Evolutionary conservation across 2,797 vertebrate genomes (phyloP).

Genomic region (Tragopan temminckii): DNA sequence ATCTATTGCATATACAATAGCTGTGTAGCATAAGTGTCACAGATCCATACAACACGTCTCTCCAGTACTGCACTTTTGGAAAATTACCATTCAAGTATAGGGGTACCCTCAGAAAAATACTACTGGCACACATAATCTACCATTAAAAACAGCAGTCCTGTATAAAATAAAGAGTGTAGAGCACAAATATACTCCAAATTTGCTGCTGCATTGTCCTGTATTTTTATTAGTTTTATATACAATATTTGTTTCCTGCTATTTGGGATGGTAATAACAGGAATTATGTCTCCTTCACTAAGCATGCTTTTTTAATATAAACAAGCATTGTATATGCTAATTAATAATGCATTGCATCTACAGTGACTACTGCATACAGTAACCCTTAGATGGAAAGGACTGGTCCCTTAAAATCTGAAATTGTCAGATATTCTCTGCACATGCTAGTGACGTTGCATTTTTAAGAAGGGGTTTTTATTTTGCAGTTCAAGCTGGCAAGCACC

Average conservation of each 20-base stretch:
- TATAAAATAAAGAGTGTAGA: neutral
- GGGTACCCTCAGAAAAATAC: neutral
- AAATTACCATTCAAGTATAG: neutral
- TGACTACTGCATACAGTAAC: neutral
- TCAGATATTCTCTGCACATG: neutral
- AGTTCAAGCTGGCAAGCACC: neutral
- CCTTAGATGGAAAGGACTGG: neutral
- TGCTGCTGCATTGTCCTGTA: neutral
- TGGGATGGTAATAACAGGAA: slow-evolving; percentile 55
- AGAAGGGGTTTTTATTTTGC: neutral
- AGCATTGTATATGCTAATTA: slow-evolving; percentile 66
- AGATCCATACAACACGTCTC: neutral
- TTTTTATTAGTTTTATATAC: slow-evolving; percentile 11
- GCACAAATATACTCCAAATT: neutral
- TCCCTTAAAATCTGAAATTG: neutral
- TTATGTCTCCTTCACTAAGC: slow-evolving; percentile 59
- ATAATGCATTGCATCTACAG: slow-evolving; percentile 53
- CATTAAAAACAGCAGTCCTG: neutral
- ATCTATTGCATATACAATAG: neutral
- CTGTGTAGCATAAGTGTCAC: neutral
- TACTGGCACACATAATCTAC: neutral
- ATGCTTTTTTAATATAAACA: slow-evolving; percentile 68
- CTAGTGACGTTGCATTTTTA: neutral
- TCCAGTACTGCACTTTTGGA: neutral
- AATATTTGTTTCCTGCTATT: slow-evolving; percentile 48